Evolutionary conservation across 1,140 invertebrate species (phyloP).

Genomic region (Drosophila cardini): DNA sequence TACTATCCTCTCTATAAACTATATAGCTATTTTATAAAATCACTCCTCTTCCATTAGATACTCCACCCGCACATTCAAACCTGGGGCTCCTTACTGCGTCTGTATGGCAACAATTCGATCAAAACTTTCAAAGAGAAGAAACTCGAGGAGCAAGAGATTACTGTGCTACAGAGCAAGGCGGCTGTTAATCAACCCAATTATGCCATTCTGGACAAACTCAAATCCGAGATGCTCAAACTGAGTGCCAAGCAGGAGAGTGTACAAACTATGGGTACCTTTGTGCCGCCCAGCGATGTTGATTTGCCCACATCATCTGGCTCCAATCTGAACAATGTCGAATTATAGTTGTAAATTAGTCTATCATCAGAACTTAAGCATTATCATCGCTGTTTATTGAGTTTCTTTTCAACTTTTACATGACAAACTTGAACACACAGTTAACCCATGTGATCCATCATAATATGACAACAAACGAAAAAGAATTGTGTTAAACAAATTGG

Average conservation of each 20-base stretch:
- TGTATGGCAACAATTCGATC: slow-evolving; percentile 97
- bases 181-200: slow-evolving; percentile 96
- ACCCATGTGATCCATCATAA: slow-evolving; percentile 51
- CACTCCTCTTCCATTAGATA: slow-evolving; percentile 85
- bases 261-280: slow-evolving; percentile 90
- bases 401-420: slow-evolving; percentile 38
- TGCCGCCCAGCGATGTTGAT: slow-evolving; percentile 88
- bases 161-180: slow-evolving; percentile 94
- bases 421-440: slow-evolving; percentile 30
- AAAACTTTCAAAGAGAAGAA: slow-evolving; percentile 98
- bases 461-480: slow-evolving; percentile 35
- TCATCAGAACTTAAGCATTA: neutral
- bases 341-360: slow-evolving; percentile 49
- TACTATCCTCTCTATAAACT: too few relatives aligned
- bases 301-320: slow-evolving; percentile 89
- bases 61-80: slow-evolving; percentile 96
- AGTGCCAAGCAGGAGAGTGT: slow-evolving; percentile 88
- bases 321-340: slow-evolving; percentile 88
- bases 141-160: slow-evolving; percentile 97
- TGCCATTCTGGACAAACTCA: slow-evolving; percentile 95
- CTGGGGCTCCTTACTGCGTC: slow-evolving; percentile 96
- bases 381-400: slow-evolving; percentile 45
- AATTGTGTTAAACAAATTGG: slow-evolving; percentile 15
- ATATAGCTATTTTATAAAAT: too few relatives aligned
- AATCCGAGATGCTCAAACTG: slow-evolving; percentile 94